Evolutionary conservation across 2,888 invertebrate species (phyloP).

Genomic region (Antheraea yamamai): DNA sequence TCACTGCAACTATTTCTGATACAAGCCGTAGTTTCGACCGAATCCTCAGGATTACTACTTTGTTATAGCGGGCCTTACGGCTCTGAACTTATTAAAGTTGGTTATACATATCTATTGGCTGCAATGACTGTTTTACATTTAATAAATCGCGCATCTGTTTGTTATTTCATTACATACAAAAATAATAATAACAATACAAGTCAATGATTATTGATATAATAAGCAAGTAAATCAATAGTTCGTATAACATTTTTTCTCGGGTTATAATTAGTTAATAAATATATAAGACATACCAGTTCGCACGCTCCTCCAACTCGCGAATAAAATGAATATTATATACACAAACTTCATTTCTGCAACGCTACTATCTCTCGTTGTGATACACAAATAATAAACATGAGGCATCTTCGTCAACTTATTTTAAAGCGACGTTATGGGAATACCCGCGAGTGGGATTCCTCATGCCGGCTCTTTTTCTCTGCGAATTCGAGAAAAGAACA

Average conservation of each 20-base stretch:
- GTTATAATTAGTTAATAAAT: neutral
- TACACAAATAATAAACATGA: neutral
- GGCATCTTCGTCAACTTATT: neutral
- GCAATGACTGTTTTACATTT: too few relatives aligned
- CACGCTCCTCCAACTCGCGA: neutral
- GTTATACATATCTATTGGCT: too few relatives aligned
- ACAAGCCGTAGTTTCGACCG: too few relatives aligned
- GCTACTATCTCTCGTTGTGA: neutral
- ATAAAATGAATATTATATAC: slow-evolving; percentile 1
- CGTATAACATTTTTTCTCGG: neutral
- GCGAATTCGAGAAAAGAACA: neutral
- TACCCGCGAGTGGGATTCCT: slow-evolving; percentile 5
- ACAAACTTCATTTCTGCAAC: neutral
- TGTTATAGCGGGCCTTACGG: too few relatives aligned
- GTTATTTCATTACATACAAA: too few relatives aligned
- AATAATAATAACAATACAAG: too few relatives aligned
- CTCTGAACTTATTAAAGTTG: too few relatives aligned
- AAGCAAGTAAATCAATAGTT: too few relatives aligned
- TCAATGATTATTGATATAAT: too few relatives aligned
- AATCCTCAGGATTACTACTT: too few relatives aligned
- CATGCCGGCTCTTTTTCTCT: neutral
- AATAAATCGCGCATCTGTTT: too few relatives aligned
- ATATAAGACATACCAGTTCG: neutral
- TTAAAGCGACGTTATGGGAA: slow-evolving; percentile 1
- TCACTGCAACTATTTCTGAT: too few relatives aligned